A percentile compares a stretch with the other conserved stretches of the same genome.
Evolutionary conservation across 2,888 invertebrate species (phyloP).

Genomic region (Epinotia bilunana): DNA sequence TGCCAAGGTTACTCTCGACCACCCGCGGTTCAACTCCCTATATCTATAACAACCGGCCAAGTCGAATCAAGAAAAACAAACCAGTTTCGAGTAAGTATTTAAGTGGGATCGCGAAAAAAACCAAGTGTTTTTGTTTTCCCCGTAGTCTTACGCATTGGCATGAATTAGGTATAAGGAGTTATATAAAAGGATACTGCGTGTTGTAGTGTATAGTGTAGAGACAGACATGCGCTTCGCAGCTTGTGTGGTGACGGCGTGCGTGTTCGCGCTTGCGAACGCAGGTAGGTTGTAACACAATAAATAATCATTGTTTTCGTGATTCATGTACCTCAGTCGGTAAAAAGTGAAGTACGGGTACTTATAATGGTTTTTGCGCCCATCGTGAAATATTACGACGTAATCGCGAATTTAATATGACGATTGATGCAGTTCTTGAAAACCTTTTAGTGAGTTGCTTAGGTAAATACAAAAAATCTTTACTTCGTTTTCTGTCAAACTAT

Average conservation of each 20-base stretch:
- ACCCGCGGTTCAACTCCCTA: constrained; percentile 14
- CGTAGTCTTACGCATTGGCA: constrained; percentile 61
- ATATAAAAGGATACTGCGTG: constrained; percentile 73
- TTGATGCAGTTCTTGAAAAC: not conserved
- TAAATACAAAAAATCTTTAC: too few relatives aligned
- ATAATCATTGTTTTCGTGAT: not conserved
- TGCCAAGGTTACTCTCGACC: constrained; percentile 14
- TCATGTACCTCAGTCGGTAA: not conserved
- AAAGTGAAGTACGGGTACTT: not conserved
- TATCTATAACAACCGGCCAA: not conserved
- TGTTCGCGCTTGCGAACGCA: constrained; percentile 52
- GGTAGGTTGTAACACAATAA: constrained; percentile 47
- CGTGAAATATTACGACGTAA: too few relatives aligned
- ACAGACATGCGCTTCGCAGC: constrained; percentile 66
- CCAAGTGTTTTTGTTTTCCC: constrained; percentile 60
- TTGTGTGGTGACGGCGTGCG: constrained; percentile 52
- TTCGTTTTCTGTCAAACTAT: too few relatives aligned
- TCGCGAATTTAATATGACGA: too few relatives aligned
- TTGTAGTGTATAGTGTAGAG: constrained; percentile 50
- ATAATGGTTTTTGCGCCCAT: not conserved
- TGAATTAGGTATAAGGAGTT: constrained; percentile 60
- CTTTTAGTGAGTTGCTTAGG: not conserved
- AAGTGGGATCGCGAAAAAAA: constrained; percentile 15
- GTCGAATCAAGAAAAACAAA: constrained; percentile 33
- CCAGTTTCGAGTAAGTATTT: constrained; percentile 19